Percentiles rank a stretch among this genome's conserved stretches.
Evolutionary conservation across 2,888 invertebrate species (phyloP).

Genomic region (Calameuta idolon): DNA sequence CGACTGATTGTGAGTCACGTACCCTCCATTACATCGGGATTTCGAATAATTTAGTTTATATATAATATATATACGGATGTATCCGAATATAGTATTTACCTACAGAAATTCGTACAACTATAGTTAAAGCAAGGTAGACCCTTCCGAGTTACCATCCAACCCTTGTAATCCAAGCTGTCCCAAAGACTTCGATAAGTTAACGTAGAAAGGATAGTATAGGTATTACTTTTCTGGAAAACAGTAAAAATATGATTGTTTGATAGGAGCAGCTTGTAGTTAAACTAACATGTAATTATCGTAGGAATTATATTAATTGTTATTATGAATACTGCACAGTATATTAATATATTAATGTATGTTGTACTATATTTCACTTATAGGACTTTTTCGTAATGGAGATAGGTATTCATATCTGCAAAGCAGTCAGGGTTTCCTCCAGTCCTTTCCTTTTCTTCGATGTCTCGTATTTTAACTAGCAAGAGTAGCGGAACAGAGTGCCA

Average conservation of each 20-base stretch:
- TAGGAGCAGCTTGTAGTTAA: neutral
- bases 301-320: neutral
- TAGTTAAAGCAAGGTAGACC: constrained; percentile 1
- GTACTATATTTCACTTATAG: too few species aligned
- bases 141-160: neutral
- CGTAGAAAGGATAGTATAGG: neutral
- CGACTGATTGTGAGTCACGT: neutral
- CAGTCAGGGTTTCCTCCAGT: neutral
- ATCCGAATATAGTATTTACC: neutral
- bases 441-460: neutral
- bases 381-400: neutral
- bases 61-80: neutral
- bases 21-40: neutral
- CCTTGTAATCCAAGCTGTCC: neutral
- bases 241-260: neutral
- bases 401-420: neutral
- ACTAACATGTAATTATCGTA: neutral
- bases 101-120: neutral
- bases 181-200: neutral
- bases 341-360: too few species aligned
- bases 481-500: neutral
- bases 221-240: neutral
- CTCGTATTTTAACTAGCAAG: neutral
- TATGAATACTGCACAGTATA: neutral
- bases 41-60: neutral